Percentiles rank a stretch among this genome's conserved stretches.
Evolutionary conservation across 2,113 vertebrate species (phyloP).

Genomic region (Festucalex cinctus): DNA sequence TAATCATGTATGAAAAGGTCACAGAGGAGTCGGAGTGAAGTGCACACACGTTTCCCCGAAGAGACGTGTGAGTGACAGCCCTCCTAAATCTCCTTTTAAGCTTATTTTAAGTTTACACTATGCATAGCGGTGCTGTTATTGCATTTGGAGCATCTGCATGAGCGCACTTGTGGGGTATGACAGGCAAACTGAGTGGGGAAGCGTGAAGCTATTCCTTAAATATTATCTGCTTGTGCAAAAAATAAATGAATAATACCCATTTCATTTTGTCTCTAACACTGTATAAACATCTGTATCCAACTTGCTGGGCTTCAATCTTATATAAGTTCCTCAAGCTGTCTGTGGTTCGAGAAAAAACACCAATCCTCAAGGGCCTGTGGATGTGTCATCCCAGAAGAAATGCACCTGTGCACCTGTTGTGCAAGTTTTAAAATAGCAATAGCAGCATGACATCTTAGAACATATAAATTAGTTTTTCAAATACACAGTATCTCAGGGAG

Average conservation of each 20-base stretch:
- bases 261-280: conserved; percentile 10
- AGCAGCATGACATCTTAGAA: conserved; percentile 55
- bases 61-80: conserved; percentile 43
- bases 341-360: conserved; percentile 56
- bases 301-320: conserved; percentile 45
- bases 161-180: background rate
- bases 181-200: background rate
- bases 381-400: conserved; percentile 64
- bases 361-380: conserved; percentile 50
- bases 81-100: conserved; percentile 49
- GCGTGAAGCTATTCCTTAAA: background rate
- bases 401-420: conserved; percentile 58
- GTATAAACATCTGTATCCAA: conserved; percentile 30
- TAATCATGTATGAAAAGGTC: conserved; percentile 60
- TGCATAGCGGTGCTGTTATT: conserved; percentile 19
- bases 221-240: background rate
- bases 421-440: conserved; percentile 65
- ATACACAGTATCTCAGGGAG: conserved; percentile 17
- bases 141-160: conserved; percentile 2
- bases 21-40: conserved; percentile 29
- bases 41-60: conserved; percentile 14
- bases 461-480: conserved; percentile 27
- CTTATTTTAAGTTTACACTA: conserved; percentile 48
- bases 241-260: background rate
- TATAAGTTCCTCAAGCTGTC: conserved; percentile 50